Base-by-base conservation (phyloP, 2,797 vertebrate species). In the Scolopax bukidnonensis region DNA sequence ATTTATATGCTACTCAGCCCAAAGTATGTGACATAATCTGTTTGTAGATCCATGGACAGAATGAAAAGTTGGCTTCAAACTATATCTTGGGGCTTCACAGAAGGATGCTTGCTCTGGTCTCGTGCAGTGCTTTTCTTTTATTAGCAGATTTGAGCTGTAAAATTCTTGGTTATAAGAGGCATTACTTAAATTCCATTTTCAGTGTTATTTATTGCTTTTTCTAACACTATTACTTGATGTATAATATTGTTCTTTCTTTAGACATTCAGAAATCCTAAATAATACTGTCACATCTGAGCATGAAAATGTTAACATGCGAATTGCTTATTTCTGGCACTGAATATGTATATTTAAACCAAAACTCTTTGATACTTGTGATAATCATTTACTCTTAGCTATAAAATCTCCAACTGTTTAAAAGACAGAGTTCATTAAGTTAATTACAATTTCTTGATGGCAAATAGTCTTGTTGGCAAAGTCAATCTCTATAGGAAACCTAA, bases 371-470 rank as follows among this genome's bases (percentile, higher is more conserved):
- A 71, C 91, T 90, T 73, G 53, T 32, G 45, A 74, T 89, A 90
- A 90, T 97, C 56, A 65, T 81, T 81, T 64, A 65, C 48, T 94
- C 91, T 93, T 70, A 68, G 73, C 90, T 97, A 87, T 88, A 76
- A 90, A 92, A 94, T 77, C 95, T 91, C 86, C 85, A 97, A 80
- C 93, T 91, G 95, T 69, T 96, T 87, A 78, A 95, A 97, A 96
- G 95, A 84, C 78, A 95, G 95, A 95, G 97, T 89, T 94, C 87
- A 95, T 97, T 92, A 90, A 93, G 91, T 96, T 97, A 95, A 98
- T 98, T 97, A 96, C 90, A 94, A 95, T 96, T 96, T 96, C 94
- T 96, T 80, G 88, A 75, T 88, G 81, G 87, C 57, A 94, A 91
- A 95, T 96, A 28, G 23, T 92, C 95, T 93, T 68, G 71, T 94